Evolutionary conservation across 2,797 vertebrate species (phyloP).

Genomic region (Coranthus polyacanthus): DNA sequence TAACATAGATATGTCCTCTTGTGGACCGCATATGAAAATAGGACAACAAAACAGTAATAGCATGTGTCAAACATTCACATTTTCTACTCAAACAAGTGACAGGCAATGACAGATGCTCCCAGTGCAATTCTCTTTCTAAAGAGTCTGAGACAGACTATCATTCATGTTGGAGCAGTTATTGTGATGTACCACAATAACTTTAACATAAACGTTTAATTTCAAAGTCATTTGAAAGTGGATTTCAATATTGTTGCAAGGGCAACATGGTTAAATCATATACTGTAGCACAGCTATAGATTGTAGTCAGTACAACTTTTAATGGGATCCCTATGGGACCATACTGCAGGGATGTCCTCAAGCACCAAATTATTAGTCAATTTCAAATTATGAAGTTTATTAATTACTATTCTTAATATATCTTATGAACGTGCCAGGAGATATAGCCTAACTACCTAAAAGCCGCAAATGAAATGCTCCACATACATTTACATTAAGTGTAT

Average conservation of each 20-base stretch:
- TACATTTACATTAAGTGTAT: slow-evolving; percentile 64
- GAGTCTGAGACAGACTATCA: slow-evolving; percentile 55
- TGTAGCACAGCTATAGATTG: slow-evolving; percentile 63
- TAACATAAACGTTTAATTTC: slow-evolving; percentile 55
- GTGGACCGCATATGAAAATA: slow-evolving; percentile 37
- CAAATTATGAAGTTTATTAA: slow-evolving; percentile 80
- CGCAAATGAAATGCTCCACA: slow-evolving; percentile 64
- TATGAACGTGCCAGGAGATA: slow-evolving; percentile 66
- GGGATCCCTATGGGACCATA: slow-evolving; percentile 67
- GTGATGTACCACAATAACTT: slow-evolving; percentile 44
- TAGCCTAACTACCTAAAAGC: slow-evolving; percentile 68
- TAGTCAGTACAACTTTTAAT: slow-evolving; percentile 62
- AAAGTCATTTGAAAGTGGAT: slow-evolving; percentile 81
- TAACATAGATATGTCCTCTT: slow-evolving; percentile 37
- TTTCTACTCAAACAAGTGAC: slow-evolving; percentile 70
- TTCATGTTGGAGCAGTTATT: slow-evolving; percentile 36
- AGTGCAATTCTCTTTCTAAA: slow-evolving; percentile 72
- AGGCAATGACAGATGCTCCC: slow-evolving; percentile 74
- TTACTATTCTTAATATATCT: slow-evolving; percentile 83
- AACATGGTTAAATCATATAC: slow-evolving; percentile 52
- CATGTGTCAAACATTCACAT: slow-evolving; percentile 71
- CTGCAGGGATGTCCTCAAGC: slow-evolving; percentile 77
- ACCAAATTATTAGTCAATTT: slow-evolving; percentile 80
- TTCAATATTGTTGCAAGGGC: slow-evolving; percentile 57
- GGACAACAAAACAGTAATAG: slow-evolving; percentile 67